Evolutionary conservation across 2,113 vertebrate genomes (phyloP), one percentile per base, ranked within the genome.

Genomic region (Mormyrus iriodes): DNA sequence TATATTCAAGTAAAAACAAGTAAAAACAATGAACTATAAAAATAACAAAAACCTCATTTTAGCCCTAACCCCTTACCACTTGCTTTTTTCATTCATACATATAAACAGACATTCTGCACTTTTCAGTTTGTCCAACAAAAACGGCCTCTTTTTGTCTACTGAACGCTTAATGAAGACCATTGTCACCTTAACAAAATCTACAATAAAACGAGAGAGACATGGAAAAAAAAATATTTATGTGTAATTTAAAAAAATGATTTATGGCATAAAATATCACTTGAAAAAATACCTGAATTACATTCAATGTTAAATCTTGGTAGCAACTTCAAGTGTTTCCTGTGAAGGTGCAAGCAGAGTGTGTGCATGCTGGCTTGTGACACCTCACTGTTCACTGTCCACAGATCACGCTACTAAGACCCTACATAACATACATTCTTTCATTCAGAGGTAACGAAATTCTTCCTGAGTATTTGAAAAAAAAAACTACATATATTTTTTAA

Each of bases 401-500:
- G 86, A 90, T 86, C 91, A 92, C 93, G 93, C 94, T 94, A 94
- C 94, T 94, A 95, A 96, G 95, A 94, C 55, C 95, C 93, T 94
- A 95, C 93, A 94, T 96, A 94, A 95, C 95, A 95, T 95, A 97
- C 97, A 97, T 97, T 97, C 97, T 96, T 90, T 96, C 94, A 95
- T 96, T 97, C 95, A 97, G 97, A 99, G 97, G 97, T 98, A 97
- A 98, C 97, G 96, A 96, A 95, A 96, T 95, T 97, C 95, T 98
- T 99, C 98, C 98, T 99, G 98, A 99, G 97, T 98, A 96, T 96
- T 97, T 96, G 96, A 98, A 96, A 96, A 94, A 96, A 94, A 95
- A 95, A 94, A 97, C 94, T 94, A 94, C 95, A 95, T 95, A 97
- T 95, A 92, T 91, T 97, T 97, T 96, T 95, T 93, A 93, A 94